Base-by-base conservation (phyloP, 2,113 vertebrate species). In the Hypocryptadius cinnamomeus region DNA sequence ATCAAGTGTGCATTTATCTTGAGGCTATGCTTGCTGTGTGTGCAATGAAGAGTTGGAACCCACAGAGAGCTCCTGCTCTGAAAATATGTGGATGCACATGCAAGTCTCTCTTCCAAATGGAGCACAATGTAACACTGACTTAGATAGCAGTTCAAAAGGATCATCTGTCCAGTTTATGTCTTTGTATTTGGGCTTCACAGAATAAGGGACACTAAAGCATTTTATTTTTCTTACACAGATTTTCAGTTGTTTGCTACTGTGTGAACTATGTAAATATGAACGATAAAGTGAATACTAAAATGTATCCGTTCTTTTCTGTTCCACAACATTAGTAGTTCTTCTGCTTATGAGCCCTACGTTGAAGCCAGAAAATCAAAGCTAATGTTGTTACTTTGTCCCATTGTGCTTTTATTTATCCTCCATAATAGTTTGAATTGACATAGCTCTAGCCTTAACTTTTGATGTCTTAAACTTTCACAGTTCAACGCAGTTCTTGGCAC, bases 401-500 rank as follows among this genome's bases (percentile, higher is more conserved):
- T 5, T 51, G 25, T 72, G 18, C n/a, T 56, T 89, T 82, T 71
- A 60, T 90, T 93, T 89, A 42, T 39, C 17, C 18, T 40, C 8
- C 27, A 15, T 30, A 42, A 48, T n/a, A 33, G 23, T 61, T 45
- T 48, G 56, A 33, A 64, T 72, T 69, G 48, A 60, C 59, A 33
- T 19, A 92, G 15, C 31, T 82, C 21, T 65, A 56, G 21, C 23
- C 31, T 91, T 85, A 76, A 51, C 31, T 94, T 94, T 86, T 7
- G 13, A 69, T 93, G 40, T 93, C 72, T 60, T 95, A 83, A 42
- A 48, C 76, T 94, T 97, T 82, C 44, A 87, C 56, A 61, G 61
- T 74, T 73, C 73, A 83, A 95, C 39, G 4, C 37, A 89, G 19
- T 53, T 80, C 53, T 80, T 85, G 44, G 54, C 60, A 37, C 30